A percentile compares a stretch with the other conserved stretches of the same genome.
Conservation (phyloP, 2,888 invertebrate genomes). For the Trachelus troglodyta region DNA sequence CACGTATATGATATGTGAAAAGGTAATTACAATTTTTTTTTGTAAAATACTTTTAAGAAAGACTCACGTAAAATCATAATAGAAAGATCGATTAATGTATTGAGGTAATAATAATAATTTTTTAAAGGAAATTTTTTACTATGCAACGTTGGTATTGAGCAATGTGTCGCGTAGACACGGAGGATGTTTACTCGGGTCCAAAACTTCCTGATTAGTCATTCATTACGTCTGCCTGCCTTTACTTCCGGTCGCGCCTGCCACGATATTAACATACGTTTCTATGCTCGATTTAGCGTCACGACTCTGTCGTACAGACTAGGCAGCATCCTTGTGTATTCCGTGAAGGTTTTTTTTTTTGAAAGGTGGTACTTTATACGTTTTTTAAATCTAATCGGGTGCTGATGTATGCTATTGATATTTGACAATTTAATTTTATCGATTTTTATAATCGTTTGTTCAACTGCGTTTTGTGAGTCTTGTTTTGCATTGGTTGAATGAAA, state of each 20-base stretch:
- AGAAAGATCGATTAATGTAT: neutral
- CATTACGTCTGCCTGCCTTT: constrained; percentile 17
- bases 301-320: constrained; percentile 16
- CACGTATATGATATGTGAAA: neutral
- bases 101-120: neutral
- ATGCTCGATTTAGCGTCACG: neutral
- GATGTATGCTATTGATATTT: neutral
- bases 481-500: neutral
- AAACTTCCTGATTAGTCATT: constrained; percentile 24
- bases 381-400: neutral
- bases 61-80: neutral
- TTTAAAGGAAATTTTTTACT: neutral
- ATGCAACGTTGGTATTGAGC: neutral
- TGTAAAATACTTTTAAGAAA: neutral
- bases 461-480: neutral
- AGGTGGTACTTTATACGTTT: neutral
- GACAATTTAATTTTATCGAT: neutral
- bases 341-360: constrained; percentile 14
- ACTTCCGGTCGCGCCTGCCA: constrained; percentile 21
- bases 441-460: neutral
- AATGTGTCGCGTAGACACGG: neutral
- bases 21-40: neutral
- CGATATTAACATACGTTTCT: constrained; percentile 21
- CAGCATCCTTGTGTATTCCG: constrained; percentile 37
- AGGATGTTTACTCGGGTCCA: neutral